Evolutionary conservation across 2,888 invertebrate genomes (phyloP).

Genomic region (Limnephilus rhombicus): DNA sequence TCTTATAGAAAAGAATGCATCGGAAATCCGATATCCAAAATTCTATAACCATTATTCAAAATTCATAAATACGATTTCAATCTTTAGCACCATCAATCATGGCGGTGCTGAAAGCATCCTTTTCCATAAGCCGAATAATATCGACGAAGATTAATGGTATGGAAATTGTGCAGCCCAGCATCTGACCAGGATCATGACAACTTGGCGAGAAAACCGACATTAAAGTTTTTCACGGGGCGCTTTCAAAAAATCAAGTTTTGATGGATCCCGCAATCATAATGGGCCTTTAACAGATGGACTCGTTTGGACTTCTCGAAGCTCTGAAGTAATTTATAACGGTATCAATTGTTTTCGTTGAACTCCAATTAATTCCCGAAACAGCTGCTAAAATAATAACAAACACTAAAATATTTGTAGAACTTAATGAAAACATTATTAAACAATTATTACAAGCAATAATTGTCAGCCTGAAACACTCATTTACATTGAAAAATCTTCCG

Average conservation of each 20-base stretch:
- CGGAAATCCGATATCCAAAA: neutral
- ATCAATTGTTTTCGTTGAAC: no score
- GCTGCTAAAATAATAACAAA: no score
- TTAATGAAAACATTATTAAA: no score
- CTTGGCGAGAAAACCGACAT: neutral
- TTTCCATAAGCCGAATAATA: slow-evolving; percentile 18
- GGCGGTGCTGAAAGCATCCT: neutral
- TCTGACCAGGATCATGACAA: neutral
- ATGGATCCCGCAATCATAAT: neutral
- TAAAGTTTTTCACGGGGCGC: neutral
- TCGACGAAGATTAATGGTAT: slow-evolving; percentile 30
- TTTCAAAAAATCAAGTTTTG: neutral
- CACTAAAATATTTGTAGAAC: no score
- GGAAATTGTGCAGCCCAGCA: neutral
- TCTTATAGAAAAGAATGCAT: neutral
- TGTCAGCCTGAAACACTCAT: no score
- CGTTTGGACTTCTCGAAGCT: neutral
- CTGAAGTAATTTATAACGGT: neutral
- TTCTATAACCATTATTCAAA: neutral
- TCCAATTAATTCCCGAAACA: no score
- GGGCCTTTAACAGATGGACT: neutral
- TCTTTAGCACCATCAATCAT: slow-evolving; percentile 2
- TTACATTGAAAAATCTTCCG: no score
- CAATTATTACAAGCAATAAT: no score
- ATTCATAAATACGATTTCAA: slow-evolving; percentile 7